Evolutionary conservation across 2,888 invertebrate species (phyloP).

Genomic region (Hydraecia micacea): DNA sequence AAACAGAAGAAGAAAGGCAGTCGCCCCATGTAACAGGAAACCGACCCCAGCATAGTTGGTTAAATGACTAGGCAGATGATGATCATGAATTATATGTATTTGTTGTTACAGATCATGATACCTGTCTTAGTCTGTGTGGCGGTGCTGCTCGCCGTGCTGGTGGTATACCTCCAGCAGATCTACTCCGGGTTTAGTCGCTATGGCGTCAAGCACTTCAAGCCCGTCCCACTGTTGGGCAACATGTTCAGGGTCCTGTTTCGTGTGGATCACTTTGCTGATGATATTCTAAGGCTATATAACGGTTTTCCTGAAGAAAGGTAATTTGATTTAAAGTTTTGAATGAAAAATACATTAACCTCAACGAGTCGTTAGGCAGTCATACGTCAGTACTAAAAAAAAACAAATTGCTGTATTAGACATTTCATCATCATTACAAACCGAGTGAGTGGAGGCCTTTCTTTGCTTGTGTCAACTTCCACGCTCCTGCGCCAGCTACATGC

Average conservation of each 20-base stretch:
- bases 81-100: not conserved
- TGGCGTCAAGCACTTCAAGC: constrained; percentile 73
- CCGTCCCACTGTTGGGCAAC: constrained; percentile 76
- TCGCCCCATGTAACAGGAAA: not conserved
- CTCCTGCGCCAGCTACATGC: not conserved
- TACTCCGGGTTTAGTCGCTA: constrained; percentile 70
- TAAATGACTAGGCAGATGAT: not conserved
- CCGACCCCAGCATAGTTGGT: not conserved
- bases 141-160: constrained; percentile 65
- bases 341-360: too few relatives aligned
- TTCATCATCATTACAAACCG: not conserved
- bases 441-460: not conserved
- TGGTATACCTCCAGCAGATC: constrained; percentile 66
- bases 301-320: constrained; percentile 77
- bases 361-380: not conserved
- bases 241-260: constrained; percentile 67
- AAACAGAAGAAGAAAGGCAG: not conserved
- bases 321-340: not conserved
- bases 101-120: constrained; percentile 63
- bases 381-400: not conserved
- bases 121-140: constrained; percentile 71
- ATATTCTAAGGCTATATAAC: constrained; percentile 66
- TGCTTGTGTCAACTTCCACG: not conserved
- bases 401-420: not conserved
- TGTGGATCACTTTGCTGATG: constrained; percentile 63